phyloP scores from a whole-genome alignment of 2,113 vertebrate genomes.

The Ammospiza nelsoni region DNA sequence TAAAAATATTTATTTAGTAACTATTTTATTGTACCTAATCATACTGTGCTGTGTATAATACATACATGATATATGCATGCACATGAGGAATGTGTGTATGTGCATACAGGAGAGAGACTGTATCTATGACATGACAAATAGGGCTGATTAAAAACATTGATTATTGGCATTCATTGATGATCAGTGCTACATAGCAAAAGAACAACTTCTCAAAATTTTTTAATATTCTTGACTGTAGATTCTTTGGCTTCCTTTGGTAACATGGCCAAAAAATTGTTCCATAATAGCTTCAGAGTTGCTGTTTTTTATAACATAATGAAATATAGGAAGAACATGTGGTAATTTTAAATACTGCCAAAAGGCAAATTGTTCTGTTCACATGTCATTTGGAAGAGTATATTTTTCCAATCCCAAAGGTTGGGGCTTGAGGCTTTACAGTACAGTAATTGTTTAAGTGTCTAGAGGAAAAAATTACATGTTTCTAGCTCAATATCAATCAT shows the following conservation, averaged over 20 bases:
- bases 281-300: neutral
- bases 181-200: neutral
- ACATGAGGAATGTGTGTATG: neutral
- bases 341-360: neutral
- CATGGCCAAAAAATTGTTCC: neutral
- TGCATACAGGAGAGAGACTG: neutral
- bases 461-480: neutral
- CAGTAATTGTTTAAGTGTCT: neutral
- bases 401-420: neutral
- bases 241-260: neutral
- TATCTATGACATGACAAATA: neutral
- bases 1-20: neutral
- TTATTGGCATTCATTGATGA: neutral
- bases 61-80: neutral
- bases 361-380: neutral
- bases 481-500: neutral
- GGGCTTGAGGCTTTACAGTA: neutral
- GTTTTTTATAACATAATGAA: neutral
- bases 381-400: neutral
- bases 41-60: neutral
- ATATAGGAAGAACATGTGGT: neutral
- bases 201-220: neutral
- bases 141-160: neutral
- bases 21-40: neutral
- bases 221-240: neutral